Percentiles rank a stretch among this genome's conserved stretches.
phyloP scores from a whole-genome alignment of 2,888 invertebrate genomes.

The Andricus quercusramuli region DNA sequence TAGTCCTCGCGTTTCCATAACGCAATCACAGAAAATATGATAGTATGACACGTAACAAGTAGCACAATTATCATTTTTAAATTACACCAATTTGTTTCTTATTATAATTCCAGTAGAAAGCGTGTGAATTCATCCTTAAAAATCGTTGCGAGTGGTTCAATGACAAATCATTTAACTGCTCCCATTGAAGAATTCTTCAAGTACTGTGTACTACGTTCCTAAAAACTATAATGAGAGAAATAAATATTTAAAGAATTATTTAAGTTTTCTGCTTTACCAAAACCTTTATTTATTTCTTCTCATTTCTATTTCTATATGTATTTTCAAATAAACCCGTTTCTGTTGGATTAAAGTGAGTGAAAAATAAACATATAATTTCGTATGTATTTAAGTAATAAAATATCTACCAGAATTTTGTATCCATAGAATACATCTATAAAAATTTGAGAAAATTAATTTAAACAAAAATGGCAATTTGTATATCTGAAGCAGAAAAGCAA shows the following conservation, averaged over 20 bases:
- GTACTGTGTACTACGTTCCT: not conserved
- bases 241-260: not conserved
- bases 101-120: constrained; percentile 24
- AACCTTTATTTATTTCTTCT: not conserved
- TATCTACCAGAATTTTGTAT: no score
- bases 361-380: no score
- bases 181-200: constrained; percentile 7
- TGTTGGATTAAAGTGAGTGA: no score
- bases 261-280: not conserved
- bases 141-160: constrained; percentile 16
- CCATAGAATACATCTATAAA: no score
- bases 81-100: constrained; percentile 8
- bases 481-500: no score
- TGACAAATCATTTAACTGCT: constrained; percentile 39
- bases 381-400: no score
- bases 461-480: no score
- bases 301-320: not conserved
- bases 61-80: not conserved
- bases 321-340: no score
- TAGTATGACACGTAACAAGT: constrained; percentile 1
- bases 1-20: not conserved
- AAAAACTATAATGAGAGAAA: not conserved
- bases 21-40: not conserved
- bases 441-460: no score
- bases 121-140: constrained; percentile 34